These are phyloP conservation scores for Bombus pascuorum DNA, from an alignment of 1,140 invertebrate genomes.

Conservation along the genomic window DNA sequence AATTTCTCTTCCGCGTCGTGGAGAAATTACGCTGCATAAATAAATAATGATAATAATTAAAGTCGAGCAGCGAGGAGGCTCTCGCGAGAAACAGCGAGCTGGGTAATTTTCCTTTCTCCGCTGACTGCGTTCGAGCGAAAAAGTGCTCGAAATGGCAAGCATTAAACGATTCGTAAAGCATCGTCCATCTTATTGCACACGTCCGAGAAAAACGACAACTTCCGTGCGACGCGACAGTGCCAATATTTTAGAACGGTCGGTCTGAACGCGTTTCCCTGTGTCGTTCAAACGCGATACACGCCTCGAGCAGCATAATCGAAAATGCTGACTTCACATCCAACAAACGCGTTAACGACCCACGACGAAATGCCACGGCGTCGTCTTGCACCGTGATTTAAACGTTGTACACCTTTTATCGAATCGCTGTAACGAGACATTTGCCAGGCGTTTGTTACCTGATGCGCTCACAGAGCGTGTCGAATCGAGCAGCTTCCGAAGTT, in stretches of 20 bases:
- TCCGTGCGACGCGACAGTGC: not conserved
- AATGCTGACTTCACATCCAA: conserved; percentile 18
- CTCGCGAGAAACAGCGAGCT: not conserved
- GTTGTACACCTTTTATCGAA: conserved; percentile 35
- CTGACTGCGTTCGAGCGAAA: not conserved
- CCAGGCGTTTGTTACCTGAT: not conserved
- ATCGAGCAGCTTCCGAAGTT: not conserved
- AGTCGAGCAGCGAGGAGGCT: not conserved
- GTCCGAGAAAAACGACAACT: not conserved
- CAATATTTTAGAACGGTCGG: not conserved
- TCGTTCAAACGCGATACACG: not conserved
- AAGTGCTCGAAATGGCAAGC: not conserved
- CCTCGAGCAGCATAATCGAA: conserved; percentile 14
- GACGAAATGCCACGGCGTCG: conserved; percentile 52
- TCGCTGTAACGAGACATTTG: not conserved
- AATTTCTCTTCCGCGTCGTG: conserved; percentile 21
- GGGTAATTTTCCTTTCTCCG: not conserved
- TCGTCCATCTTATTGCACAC: not conserved
- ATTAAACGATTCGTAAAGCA: not conserved
- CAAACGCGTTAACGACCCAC: conserved; percentile 22
- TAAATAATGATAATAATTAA: conserved; percentile 36
- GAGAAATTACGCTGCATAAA: conserved; percentile 6
- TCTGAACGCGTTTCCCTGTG: not conserved
- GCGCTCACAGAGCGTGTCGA: not conserved
- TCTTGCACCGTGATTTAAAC: conserved; percentile 57